Evolutionary conservation across 2,113 vertebrate species (phyloP), one percentile per base, ranked within the genome.

Genomic region (Planiliza haematocheilus): DNA sequence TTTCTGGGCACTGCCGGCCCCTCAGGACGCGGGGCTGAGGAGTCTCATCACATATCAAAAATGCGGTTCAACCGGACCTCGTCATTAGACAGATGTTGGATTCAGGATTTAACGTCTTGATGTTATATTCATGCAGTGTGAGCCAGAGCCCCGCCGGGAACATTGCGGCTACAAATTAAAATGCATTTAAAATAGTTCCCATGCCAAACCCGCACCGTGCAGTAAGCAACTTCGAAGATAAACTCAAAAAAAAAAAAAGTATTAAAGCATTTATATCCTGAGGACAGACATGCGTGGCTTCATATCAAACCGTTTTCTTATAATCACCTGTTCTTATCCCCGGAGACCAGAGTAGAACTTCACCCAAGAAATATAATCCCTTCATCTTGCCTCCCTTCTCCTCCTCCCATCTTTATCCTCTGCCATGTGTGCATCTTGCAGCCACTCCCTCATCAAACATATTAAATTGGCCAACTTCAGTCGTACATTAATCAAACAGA

Each of bases 301-400:
- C 21, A 62, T 62, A 85, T 87, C 68, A 83, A 83, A 75, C 72
- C 10, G 24, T 73, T 30, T 79, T 69, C 63, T 39, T 34, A 24
- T 76, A 71, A 80, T 84, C 82, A 87, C 82, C 78, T 84, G 79
- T 74, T 77, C 56, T 77, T 46, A 57, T 89, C 76, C 81, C 73
- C 67, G 56, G 67, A 20, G 62, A 82, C 74, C 24, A 17, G 42
- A 77, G 76, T 17, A 59, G 18, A 88, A 82, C 60, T 81, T 78
- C 41, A 76, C 74, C 81, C 60, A 77, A 74, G 73, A 81, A 68
- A 68, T 56, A 74, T 81, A 81, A 89, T 79, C 81, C 69, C 63
- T 73, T 78, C 79, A 84, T 73, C 77, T 79, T 41, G 8, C 62
- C 67, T 62, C 48, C 17, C 34, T 57, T 17, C 55, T 55, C 38